Evolutionary conservation across 1,140 invertebrate species (phyloP), one percentile per base, ranked within the genome.

Genomic region (Cyrtorhinus lividipennis): DNA sequence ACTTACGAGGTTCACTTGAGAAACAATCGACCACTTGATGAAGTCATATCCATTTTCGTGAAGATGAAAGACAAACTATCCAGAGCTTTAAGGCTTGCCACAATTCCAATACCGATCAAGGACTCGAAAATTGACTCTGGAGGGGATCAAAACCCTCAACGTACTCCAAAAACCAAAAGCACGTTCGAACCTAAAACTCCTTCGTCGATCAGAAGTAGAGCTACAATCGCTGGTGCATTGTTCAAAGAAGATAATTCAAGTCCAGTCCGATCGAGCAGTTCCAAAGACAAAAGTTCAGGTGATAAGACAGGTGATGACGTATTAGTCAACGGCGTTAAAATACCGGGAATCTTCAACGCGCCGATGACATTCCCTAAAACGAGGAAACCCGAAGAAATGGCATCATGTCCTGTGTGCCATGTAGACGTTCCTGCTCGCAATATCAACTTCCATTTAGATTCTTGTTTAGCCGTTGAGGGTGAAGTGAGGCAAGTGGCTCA

Each of bases 381-480:
- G 24, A 56, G 24, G 18, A 66, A 61, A 25, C 62, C 62, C 30
- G 59, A 53, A 24, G 67, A 71, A 38, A 63, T 64, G 63, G 76
- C 80, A 8, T 53, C 69, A n/a, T 81, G 80, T 71, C 79, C 80
- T 38, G 77, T 81, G 0, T 81, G 80, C 63, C 71, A 68, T 61
- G 75, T 80, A 26, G 69, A 72, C 10, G 72, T 81, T 44, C 68
- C 71, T 12, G 66, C 74, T 57, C 64, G 62, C 2, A 71, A 74
- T 65, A 77, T 81, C 10, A 81, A 81, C 67, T 69, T 68, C 20
- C 80, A 81, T 70, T 71, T 81, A 26, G 80, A 81, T 69, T 71
- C 72, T 56, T 81, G 80, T 68, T 69, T 80, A 24, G 72, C 75
- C 60, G 20, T 38, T 38, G 30, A 8, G 30, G 30, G 30, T 38